Evolutionary conservation across 2,797 vertebrate species (phyloP), one percentile per base, ranked within the genome.

Genomic region (Trematomus bernacchii): DNA sequence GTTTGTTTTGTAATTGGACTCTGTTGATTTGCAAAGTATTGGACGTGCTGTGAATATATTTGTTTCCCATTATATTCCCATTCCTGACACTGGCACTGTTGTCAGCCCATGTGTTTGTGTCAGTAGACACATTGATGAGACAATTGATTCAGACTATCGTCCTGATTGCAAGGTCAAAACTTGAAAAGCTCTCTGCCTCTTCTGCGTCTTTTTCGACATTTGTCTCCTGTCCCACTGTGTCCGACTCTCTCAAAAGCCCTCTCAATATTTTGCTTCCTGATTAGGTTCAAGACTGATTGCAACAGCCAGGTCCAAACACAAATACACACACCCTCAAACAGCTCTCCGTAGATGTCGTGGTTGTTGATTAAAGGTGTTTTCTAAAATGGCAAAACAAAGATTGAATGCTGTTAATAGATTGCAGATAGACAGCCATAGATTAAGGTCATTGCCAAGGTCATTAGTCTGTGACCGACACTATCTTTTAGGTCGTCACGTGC

Each of bases 361-460:
- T 33, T 54, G 82, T 65, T 83, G 77, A 90, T 87, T 85, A 67
- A 67, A 76, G 66, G 60, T 0, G 10, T 57, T 76, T 71, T 70
- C 51, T 44, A 12, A 61, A 67, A 80, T 64, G 0, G 59, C 51
- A 85, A 77, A 76, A 37, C 55, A 72, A 72, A 80, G 42, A 73
- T 54, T n/a, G 46, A 68, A 65, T 30, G 40, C 44, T 18, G 37
- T 52, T 79, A 72, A 77, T 44, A 80, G 77, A 83, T 78, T 61
- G 68, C 77, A 69, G 80, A 80, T 76, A 68, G 55, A 70, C 48
- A 52, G 62, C 57, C 11, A 30, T 50, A 57, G 70, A 37, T 37
- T 37, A 53, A 76, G 84, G 91, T 89, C 89, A 85, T 89, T 63
- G 3, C 21, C 12, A 64, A 87, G 90, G 91, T 90, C 89, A 85